These are phyloP conservation scores for Meleagris gallopavo DNA, from an alignment of 2,113 vertebrate genomes.

Conservation along the genomic window DNA sequence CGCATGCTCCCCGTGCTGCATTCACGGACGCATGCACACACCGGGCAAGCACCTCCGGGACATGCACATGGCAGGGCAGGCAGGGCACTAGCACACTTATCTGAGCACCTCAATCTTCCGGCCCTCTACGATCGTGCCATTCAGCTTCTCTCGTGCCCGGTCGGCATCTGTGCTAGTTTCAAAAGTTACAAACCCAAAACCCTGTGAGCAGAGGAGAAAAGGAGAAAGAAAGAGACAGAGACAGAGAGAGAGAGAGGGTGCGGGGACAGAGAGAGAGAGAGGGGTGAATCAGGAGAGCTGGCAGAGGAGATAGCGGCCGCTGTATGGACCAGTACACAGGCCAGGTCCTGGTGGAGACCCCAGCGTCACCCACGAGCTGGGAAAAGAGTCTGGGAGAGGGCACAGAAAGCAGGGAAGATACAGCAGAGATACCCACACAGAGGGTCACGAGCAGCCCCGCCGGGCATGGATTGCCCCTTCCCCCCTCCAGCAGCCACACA, in stretches of 20 bases:
- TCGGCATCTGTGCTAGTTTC: constrained; percentile 98
- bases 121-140: constrained; percentile 99
- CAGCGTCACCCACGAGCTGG: background rate
- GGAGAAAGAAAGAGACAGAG: constrained; percentile 74
- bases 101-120: constrained; percentile 99
- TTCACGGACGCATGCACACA: background rate
- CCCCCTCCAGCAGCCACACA: rapidly evolving
- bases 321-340: constrained; percentile 12
- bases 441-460: background rate
- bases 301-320: constrained; percentile 45
- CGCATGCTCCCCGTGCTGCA: constrained; percentile 29
- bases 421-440: constrained; percentile 43
- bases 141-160: constrained; percentile 98
- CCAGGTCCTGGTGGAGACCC: background rate
- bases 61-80: constrained; percentile 34
- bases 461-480: background rate
- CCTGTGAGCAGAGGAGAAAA: constrained; percentile 80
- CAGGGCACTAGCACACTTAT: constrained; percentile 77
- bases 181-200: constrained; percentile 98
- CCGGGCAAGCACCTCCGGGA: background rate
- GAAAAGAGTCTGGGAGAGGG: constrained; percentile 32
- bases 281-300: constrained; percentile 66
- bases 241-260: constrained; percentile 35
- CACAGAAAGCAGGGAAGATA: constrained; percentile 61
- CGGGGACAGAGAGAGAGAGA: constrained; percentile 35